Evolutionary conservation across 2,888 invertebrate species (phyloP), one percentile per base, ranked within the genome.

Genomic region (Patella ulyssiponensis): DNA sequence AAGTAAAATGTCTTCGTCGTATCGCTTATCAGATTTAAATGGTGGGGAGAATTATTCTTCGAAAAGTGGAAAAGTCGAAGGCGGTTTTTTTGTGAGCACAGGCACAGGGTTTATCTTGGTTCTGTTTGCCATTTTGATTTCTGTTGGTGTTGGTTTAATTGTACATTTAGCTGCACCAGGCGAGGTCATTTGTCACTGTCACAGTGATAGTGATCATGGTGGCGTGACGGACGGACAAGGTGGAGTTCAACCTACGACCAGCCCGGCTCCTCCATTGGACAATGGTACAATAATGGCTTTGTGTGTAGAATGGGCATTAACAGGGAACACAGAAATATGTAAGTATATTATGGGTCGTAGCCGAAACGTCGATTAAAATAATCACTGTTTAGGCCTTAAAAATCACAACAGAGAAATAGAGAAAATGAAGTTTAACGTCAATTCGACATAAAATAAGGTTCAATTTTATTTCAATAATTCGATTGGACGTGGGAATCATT

Each of bases 121-220:
- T 52, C 80, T 88, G 56, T 75, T 88, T 75, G 87, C 86, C 2
- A 74, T 86, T n/a, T 78, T 83, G 5, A 73, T 88, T 0, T 86
- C 87, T 12, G 86, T 88, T 5, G 87, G 87, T 4, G 87, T 88
- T n/a, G 88, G 88, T 5, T 78, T 88, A 17, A 85, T 88, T 33
- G 88, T 88, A 33, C 85, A 87, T 76, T 87, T 88, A 78, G 87
- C 88, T 0, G 83, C 82, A 15, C 44, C 79, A 33, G 82, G 93
- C 93, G 78, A 80, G 12, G 74, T 87, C 15, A 83, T 84, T 56
- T 87, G 87, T 74, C 78, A 82, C 15, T 85, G 85, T 71, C 78
- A 76, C n/a, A 82, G 79, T 69, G 75, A 78, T 56, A 69, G 44
- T n/a, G 54, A 56, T 51, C 70, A 56, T 56, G 80, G 73, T 51